Evolutionary conservation across 2,113 vertebrate species (phyloP).

Genomic region (Urocitellus parryii): DNA sequence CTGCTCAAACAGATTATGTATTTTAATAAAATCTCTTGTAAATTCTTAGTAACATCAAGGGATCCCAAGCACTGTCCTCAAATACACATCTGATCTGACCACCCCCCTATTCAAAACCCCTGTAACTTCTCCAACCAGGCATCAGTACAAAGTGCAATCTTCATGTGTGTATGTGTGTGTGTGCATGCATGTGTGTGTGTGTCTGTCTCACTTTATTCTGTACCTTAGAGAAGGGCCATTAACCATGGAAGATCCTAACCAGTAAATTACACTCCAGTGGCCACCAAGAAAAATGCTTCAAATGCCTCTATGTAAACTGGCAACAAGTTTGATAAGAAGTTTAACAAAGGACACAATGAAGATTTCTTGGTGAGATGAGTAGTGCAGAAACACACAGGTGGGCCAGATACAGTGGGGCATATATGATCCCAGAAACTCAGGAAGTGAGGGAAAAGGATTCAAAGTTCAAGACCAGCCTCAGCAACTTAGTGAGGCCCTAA

Average conservation of each 20-base stretch:
- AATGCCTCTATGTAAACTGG: not conserved
- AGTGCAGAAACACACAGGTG: not conserved
- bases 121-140: not conserved
- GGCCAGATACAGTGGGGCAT: too few relatives aligned
- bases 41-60: not conserved
- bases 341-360: not conserved
- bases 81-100: not conserved
- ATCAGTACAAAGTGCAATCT: not conserved
- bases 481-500: too few relatives aligned
- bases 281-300: not conserved
- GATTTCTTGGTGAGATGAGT: not conserved
- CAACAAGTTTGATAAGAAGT: not conserved
- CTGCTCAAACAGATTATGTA: not conserved
- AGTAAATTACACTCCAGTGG: not conserved
- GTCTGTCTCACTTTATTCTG: not conserved
- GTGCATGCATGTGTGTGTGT: too few relatives aligned
- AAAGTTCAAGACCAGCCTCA: too few relatives aligned
- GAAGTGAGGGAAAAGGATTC: too few relatives aligned
- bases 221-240: not conserved
- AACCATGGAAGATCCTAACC: not conserved
- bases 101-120: not conserved
- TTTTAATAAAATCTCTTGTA: conserved; percentile 4
- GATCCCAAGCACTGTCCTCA: not conserved
- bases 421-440: too few relatives aligned
- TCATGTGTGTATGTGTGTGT: too few relatives aligned